phyloP scores from a whole-genome alignment of 2,888 invertebrate genomes.

The Alloscopus bannaensis region DNA sequence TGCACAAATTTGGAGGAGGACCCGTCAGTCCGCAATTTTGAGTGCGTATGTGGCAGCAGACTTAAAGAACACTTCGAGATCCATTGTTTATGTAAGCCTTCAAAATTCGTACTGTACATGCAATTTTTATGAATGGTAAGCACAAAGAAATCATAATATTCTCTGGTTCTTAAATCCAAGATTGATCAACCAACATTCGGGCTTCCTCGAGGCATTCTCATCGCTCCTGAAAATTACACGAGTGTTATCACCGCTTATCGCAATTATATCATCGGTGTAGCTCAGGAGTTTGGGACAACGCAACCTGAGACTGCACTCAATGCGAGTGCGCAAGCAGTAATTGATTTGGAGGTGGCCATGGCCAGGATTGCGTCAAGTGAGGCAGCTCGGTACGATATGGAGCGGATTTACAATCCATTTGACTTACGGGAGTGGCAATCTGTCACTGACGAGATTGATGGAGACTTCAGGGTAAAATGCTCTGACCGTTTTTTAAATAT shows the following conservation, averaged over 20 bases:
- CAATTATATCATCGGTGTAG: conserved; percentile 59
- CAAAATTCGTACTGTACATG: neutral
- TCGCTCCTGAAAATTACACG: conserved; percentile 52
- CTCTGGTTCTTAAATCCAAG: conserved; percentile 26
- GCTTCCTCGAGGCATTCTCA: conserved; percentile 60
- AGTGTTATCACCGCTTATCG: conserved; percentile 62
- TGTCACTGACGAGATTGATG: conserved; percentile 49
- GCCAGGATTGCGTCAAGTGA: conserved; percentile 65
- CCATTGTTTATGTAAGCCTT: conserved; percentile 64
- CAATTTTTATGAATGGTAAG: neutral
- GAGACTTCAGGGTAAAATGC: conserved; percentile 23
- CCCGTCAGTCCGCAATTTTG: conserved; percentile 45
- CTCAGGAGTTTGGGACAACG: conserved; percentile 34
- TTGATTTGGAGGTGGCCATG: conserved; percentile 65
- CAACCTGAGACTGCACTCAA: conserved; percentile 33
- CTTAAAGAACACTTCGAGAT: conserved; percentile 60
- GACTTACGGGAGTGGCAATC: conserved; percentile 59
- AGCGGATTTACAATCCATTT: conserved; percentile 67
- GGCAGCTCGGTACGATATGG: conserved; percentile 65
- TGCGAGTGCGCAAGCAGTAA: conserved; percentile 55
- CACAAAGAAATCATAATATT: neutral
- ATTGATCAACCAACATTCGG: conserved; percentile 63
- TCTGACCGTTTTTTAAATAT: neutral
- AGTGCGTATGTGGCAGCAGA: conserved; percentile 62
- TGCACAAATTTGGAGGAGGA: conserved; percentile 47